A percentile compares a stretch with the other conserved stretches of the same genome.
These are phyloP conservation scores for Sinelater perroti DNA, from an alignment of 2,888 invertebrate genomes.

Conservation along the genomic window DNA sequence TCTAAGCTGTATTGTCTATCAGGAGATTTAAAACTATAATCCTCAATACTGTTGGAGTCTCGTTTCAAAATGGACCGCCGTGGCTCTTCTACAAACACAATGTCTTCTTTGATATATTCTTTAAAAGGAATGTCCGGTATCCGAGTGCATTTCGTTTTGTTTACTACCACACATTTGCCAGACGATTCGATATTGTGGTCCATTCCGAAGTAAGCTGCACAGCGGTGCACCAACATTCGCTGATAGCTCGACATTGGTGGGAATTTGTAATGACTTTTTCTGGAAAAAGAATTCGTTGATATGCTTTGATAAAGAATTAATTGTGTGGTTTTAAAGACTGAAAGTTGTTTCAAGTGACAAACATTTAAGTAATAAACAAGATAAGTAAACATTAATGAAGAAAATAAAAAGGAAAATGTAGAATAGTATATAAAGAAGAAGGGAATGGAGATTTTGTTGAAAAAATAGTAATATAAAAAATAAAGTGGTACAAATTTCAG, in stretches of 20 bases:
- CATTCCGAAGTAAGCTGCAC: constrained; percentile 92
- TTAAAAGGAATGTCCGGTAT: constrained; percentile 77
- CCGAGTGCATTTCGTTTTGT: constrained; percentile 77
- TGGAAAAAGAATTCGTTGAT: too few relatives aligned
- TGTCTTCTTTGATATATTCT: constrained; percentile 73
- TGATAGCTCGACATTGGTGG: constrained; percentile 95
- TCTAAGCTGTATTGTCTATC: constrained; percentile 71
- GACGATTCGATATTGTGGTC: constrained; percentile 91
- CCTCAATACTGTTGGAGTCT: constrained; percentile 83
- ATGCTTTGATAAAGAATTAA: too few relatives aligned
- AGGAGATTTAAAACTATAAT: constrained; percentile 68
- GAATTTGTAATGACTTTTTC: constrained; percentile 83
- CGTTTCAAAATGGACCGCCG: constrained; percentile 83
- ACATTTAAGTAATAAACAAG: too few relatives aligned
- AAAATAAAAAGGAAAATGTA: too few relatives aligned
- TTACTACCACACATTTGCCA: constrained; percentile 84
- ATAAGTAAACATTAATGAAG: too few relatives aligned
- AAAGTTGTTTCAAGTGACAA: too few relatives aligned
- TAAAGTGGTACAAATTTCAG: too few relatives aligned
- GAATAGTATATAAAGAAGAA: too few relatives aligned
- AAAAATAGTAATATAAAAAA: too few relatives aligned
- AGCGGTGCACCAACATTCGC: constrained; percentile 94
- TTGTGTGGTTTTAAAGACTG: too few relatives aligned
- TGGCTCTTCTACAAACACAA: constrained; percentile 73
- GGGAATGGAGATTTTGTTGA: too few relatives aligned